Conservation (phyloP, 1,140 invertebrate species). For the Argopecten irradians region DNA sequence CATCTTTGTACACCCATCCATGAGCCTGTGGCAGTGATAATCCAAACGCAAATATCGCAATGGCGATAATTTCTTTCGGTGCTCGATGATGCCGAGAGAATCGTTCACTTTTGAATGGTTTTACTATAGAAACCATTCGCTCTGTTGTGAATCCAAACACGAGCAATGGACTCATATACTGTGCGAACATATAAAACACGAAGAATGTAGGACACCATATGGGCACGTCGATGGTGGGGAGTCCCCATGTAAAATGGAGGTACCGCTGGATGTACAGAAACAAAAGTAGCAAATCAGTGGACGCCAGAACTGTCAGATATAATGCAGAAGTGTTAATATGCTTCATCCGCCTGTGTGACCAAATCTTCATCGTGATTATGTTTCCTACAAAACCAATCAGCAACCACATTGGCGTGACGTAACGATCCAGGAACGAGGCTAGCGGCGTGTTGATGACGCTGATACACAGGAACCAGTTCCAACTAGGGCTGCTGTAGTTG, state of each 20-base stretch:
- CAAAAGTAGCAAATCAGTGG: constrained; percentile 70
- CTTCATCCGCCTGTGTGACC: constrained; percentile 66
- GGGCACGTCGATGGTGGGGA: constrained; percentile 49
- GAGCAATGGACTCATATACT: constrained; percentile 70
- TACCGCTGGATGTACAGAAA: constrained; percentile 64
- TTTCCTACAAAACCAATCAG: constrained; percentile 72
- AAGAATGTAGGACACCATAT: constrained; percentile 63
- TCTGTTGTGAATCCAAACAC: constrained; percentile 91
- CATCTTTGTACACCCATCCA: constrained; percentile 57
- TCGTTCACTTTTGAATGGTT: constrained; percentile 83
- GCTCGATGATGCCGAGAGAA: constrained; percentile 56
- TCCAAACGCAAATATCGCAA: constrained; percentile 48
- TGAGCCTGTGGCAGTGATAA: constrained; percentile 62
- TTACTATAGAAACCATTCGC: constrained; percentile 95
- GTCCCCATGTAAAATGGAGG: constrained; percentile 62
- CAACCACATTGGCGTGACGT: constrained; percentile 67
- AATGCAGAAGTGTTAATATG: constrained; percentile 67
- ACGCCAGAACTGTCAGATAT: constrained; percentile 69
- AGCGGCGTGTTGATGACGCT: constrained; percentile 45
- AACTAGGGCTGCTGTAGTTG: background rate
- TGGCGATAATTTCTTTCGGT: constrained; percentile 43
- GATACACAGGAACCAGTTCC: background rate
- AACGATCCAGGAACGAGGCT: constrained; percentile 52
- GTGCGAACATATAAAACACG: constrained; percentile 64
- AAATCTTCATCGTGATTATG: constrained; percentile 65